These are phyloP conservation scores for Tachysurus vachellii DNA, from an alignment of 2,113 vertebrate species.

Conservation along the genomic window DNA sequence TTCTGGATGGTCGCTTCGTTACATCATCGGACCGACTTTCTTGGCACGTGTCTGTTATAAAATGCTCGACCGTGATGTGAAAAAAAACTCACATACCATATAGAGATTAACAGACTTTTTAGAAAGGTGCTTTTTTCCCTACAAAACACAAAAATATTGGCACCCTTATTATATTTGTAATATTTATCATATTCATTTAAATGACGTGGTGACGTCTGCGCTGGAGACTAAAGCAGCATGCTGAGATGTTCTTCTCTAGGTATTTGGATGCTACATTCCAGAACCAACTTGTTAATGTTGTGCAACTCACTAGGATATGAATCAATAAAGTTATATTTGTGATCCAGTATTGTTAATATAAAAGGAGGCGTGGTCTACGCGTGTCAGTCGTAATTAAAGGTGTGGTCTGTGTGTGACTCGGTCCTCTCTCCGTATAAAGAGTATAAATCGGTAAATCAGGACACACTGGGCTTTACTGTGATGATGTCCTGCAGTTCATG, in stretches of 20 bases:
- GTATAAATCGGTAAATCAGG: constrained; percentile 25
- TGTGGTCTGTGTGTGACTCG: no score
- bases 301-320: no score
- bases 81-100: no score
- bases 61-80: neutral
- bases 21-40: neutral
- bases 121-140: neutral
- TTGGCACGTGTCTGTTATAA: neutral
- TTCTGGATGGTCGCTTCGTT: neutral
- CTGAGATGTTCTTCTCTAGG: neutral
- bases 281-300: no score
- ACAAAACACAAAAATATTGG: neutral
- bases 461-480: constrained; percentile 14
- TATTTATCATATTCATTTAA: neutral
- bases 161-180: neutral
- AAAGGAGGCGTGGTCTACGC: neutral
- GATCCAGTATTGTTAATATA: neutral
- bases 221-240: neutral
- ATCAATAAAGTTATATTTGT: neutral
- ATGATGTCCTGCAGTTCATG: constrained; percentile 25
- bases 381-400: neutral
- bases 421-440: neutral
- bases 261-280: neutral
- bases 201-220: neutral
- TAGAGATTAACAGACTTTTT: no score